Conservation (phyloP, 1,140 invertebrate genomes). For the Caenorhabditis brenneri region DNA sequence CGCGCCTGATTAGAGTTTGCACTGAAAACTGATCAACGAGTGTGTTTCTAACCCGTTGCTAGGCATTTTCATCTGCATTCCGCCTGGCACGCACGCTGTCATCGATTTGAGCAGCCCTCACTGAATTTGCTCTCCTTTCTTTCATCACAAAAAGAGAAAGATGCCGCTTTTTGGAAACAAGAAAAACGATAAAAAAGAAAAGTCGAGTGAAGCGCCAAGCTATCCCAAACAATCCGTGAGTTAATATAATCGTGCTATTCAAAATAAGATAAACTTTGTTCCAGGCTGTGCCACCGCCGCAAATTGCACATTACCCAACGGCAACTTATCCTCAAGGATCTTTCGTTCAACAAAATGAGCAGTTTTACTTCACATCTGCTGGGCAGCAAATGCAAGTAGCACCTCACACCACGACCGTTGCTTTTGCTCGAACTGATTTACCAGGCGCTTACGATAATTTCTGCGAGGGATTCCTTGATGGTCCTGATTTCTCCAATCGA, state of each 20-base stretch:
- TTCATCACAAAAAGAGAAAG: background rate
- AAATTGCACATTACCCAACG: background rate
- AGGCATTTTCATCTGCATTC: conserved; percentile 8
- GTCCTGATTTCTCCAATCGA: conserved; percentile 2
- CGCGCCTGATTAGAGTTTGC: background rate
- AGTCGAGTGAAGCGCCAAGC: background rate
- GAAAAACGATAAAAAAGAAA: background rate
- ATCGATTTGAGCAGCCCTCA: background rate
- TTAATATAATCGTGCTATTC: background rate
- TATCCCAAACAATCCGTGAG: conserved; percentile 2
- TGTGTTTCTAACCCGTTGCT: conserved; percentile 9
- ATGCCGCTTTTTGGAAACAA: conserved; percentile 19
- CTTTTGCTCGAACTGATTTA: background rate
- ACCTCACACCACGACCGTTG: background rate
- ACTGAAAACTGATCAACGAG: background rate
- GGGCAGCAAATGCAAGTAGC: background rate
- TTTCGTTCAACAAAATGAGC: conserved; percentile 4
- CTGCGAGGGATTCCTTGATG: conserved; percentile 19
- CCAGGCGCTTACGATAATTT: conserved; percentile 1
- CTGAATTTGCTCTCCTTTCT: background rate
- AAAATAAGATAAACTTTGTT: background rate
- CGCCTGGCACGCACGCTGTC: background rate
- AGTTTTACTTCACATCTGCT: conserved; percentile 26
- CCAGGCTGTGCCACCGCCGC: conserved; percentile 6
- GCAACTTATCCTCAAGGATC: background rate